Evolutionary conservation across 2,888 invertebrate species (phyloP), one percentile per base, ranked within the genome.

Genomic region (Tromatobia lineatoria): DNA sequence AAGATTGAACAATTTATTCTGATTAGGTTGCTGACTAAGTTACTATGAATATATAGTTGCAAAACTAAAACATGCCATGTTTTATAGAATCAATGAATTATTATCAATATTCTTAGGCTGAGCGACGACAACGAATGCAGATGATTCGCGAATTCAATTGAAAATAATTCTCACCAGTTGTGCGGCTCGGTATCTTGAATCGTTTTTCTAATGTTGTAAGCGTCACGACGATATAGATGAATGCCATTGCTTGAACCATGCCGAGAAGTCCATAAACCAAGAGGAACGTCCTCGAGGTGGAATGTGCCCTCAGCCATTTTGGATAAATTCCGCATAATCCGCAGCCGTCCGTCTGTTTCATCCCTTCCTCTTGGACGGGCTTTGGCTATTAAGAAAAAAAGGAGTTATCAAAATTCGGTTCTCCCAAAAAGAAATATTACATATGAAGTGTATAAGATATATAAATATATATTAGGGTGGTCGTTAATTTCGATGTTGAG

Each of bases 151-250:
- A 50, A 59, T 59, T 29, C 10, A 11, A 20, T 13, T 29, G 47
- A 47, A 25, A 38, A 38, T 25, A 13, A 52, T 38, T 83, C 82
- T 94, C 90, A 96, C 96, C 96, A 89, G 96, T 95, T 20, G 96
- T 96, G 90, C 95, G 95, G 89, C 96, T 96, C 52, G 96, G 96
- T 89, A 96, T 96, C 92, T 96, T 96, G 91, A 96, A 96, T 85
- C 96, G 94, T 89, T 95, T 96, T 90, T 96, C 96, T 89, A 96
- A 93, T 4, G 96, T 96, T 71, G 96, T 96, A 86, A 96, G 93
- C 13, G 96, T 96, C 15, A 96, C 96, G 8, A 95, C 94, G 88
- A 96, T 95, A 89, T 96, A 96, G 90, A 96, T 95, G 90, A 95
- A 96, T 25, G 96, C 95, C 95, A 96, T 96, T 73, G 96, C 95